Conservation (phyloP, 2,888 invertebrate genomes). For the Microctonus hyperodae region DNA sequence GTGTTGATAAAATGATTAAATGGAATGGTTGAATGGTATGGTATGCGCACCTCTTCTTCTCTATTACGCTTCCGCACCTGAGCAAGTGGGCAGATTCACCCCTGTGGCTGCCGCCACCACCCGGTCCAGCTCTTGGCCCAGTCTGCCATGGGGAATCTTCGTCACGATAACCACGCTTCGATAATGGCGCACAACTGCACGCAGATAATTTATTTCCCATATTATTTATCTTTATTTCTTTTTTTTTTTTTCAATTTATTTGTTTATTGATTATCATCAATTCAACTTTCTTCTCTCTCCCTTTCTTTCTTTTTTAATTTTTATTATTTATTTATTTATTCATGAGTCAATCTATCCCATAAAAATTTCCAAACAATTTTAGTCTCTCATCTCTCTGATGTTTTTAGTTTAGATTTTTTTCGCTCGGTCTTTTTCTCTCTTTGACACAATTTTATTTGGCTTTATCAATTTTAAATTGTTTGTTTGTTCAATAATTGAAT, state of each 20-base stretch:
- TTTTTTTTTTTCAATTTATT: too few species aligned
- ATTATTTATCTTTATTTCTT: slow-evolving; percentile 42
- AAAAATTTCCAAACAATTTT: slow-evolving; percentile 10
- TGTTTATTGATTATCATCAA: neutral
- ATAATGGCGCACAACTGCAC: slow-evolving; percentile 95
- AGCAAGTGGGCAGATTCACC: slow-evolving; percentile 69
- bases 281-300: slow-evolving; percentile 32
- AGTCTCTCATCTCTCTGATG: slow-evolving; percentile 28
- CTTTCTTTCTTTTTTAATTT: slow-evolving; percentile 31
- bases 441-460: slow-evolving; percentile 41
- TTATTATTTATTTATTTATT: slow-evolving; percentile 18
- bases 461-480: slow-evolving; percentile 32
- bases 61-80: slow-evolving; percentile 72
- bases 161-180: slow-evolving; percentile 95
- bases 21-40: slow-evolving; percentile 55
- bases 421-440: slow-evolving; percentile 33
- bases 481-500: neutral
- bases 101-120: slow-evolving; percentile 57
- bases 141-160: slow-evolving; percentile 97
- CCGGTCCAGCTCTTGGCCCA: slow-evolving; percentile 52
- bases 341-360: slow-evolving; percentile 1
- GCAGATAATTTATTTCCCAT: slow-evolving; percentile 96
- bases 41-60: slow-evolving; percentile 64
- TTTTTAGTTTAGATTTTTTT: slow-evolving; percentile 34
- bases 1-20: slow-evolving; percentile 39